Conservation (phyloP, 2,888 invertebrate genomes). For the Sarcophaga carnaria region DNA sequence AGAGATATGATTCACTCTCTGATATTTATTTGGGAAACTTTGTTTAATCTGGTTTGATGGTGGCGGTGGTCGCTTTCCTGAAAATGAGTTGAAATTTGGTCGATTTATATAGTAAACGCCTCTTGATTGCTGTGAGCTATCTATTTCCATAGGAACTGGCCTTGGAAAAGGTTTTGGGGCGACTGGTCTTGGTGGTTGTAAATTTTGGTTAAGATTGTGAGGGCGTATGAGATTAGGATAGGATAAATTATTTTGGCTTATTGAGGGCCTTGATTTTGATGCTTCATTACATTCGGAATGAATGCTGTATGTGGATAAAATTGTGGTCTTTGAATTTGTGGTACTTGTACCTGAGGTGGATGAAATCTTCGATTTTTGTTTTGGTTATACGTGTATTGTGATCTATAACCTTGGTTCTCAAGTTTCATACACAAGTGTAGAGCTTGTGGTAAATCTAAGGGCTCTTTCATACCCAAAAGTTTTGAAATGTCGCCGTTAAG, state of each 20-base stretch:
- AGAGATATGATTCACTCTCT: too few species aligned
- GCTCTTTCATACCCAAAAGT: slow-evolving; percentile 40
- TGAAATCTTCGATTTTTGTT: background rate
- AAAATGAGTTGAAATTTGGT: background rate
- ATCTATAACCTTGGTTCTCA: slow-evolving; percentile 13
- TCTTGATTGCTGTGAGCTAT: background rate
- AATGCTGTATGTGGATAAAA: slow-evolving; percentile 13
- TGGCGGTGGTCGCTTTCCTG: slow-evolving; percentile 14
- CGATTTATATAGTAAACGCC: background rate
- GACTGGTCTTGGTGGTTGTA: too few species aligned
- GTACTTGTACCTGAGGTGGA: too few species aligned
- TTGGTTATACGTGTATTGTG: slow-evolving; percentile 9
- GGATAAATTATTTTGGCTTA: too few species aligned
- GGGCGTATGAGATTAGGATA: too few species aligned
- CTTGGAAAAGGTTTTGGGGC: too few species aligned
- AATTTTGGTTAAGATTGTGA: too few species aligned
- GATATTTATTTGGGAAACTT: too few species aligned
- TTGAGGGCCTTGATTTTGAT: too few species aligned
- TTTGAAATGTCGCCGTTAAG: slow-evolving; percentile 42
- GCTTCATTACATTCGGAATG: background rate
- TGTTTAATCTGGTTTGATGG: slow-evolving; percentile 5
- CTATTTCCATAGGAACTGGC: background rate
- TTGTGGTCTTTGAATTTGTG: slow-evolving; percentile 1
- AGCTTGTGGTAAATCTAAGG: background rate
- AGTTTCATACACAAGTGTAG: slow-evolving; percentile 32